Base-by-base conservation (phyloP, 2,888 invertebrate species). In the Phragmatobia fuliginosa region DNA sequence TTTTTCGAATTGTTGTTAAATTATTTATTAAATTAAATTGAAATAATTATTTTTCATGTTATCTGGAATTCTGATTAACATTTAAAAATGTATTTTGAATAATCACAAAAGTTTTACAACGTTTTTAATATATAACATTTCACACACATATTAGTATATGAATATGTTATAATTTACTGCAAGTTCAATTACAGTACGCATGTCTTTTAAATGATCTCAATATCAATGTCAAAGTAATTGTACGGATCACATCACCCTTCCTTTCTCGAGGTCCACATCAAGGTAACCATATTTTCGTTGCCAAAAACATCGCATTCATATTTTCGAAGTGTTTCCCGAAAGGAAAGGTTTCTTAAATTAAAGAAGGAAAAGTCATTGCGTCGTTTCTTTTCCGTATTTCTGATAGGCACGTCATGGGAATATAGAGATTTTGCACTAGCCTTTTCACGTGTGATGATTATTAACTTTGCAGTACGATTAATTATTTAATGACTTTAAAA, bases 211-310 rank as follows among this genome's bases (percentile, higher is more conserved):
- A 32, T 38, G 61, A 67, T 33, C 33, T 41, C 28, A 45, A 21
- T 25, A 49, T 64, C 49, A 64, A 60, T 60, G 68, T 60, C 52
- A 65, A 52, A 68, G n/a, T 60, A 58, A 62, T 64, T 36, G 28
- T 36, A 36, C 49, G 49, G 38, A 52, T 45, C 32, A 36, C 33
- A 52, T 45, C 32, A 36, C 33, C 31, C 28, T 41, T 62, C 25
- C 21, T 28, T 62, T 62, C 41, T 62, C 28, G 21, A 62, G 62
- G 62, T 31, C 4, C 62, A 41, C 18, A 62, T 41, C 21, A 62
- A 62, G 62, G 62, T 18, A 62, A 31, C 41, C 28, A 18, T 11
- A 62, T 21, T 62, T 41, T 28, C 18, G 41, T 11, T 31, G 41
- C 62, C 62, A 62, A 62, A 62, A 62, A 28, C 8, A 10, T 28